Evolutionary conservation across 2,888 invertebrate genomes (phyloP), one percentile per base, ranked within the genome.

Genomic region (Epinotia bilunana): DNA sequence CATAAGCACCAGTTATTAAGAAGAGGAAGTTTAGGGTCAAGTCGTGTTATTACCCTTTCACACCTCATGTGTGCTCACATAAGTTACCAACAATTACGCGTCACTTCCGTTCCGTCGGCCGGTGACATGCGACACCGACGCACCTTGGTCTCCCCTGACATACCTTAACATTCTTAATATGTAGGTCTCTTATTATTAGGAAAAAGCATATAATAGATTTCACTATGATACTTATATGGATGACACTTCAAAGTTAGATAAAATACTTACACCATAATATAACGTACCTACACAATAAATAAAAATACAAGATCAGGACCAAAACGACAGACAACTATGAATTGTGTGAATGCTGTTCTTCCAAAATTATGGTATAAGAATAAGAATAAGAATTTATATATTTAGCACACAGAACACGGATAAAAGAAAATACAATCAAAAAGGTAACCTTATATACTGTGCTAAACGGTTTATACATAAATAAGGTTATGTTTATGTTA

Each of bases 21-120:
- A 86, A 83, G 85, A 87, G 84, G 83, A 86, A 88, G 85, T 86
- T 85, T 83, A 86, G 81, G 93, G 92, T 92, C 91, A 92, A 92
- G 88, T 86, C 87, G 88, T 91, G 92, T 90, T 92, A 90, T 92
- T 93, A 92, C 91, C 92, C 91, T 89, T 91, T 92, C 89, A 91
- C 93, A 91, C 93, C 90, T 91, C 86, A 81, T 79, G 88, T 88
- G 89, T 78, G 88, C 88, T 86, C 88, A 84, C 87, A 89, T 92
- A 90, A 86, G 90, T 91, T 91, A 91, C 92, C 88, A 86, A 85
- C 89, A 91, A 92, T 93, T 92, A 93, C 87, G 79, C 55, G 71
- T 80, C 78, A 82, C 87, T 91, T 93, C 92, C 92, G 91, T 91
- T 93, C 92, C 92, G 91, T 90, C 79, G 81, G 77, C 80, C 82